Evolutionary conservation across 1,140 invertebrate genomes (phyloP), one percentile per base, ranked within the genome.

Genomic region (Heliconius hewitsoni): DNA sequence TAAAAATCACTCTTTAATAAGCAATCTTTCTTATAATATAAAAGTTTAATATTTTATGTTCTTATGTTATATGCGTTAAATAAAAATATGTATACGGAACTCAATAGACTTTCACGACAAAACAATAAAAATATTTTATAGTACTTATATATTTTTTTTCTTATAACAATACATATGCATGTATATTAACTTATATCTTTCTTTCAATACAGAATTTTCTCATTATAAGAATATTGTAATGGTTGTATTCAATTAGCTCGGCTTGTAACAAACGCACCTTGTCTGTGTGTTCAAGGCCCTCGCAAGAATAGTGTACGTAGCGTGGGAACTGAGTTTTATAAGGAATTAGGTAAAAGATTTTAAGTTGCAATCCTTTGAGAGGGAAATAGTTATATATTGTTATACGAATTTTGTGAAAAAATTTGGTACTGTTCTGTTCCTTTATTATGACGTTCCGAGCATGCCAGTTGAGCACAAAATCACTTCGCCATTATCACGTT

Each of bases 311-410:
- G 34, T 71, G 39, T 13, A 46, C 70, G 60, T 77, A 79, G 77
- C 77, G 77, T 79, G 77, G 77, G 77, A 79, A 79, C 72, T 52
- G 34, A 74, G 27, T 34, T 70, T 30, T 74, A 79, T n/a, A 73
- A 70, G 77, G 57, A 70, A 73, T 79, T 60, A 27, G 77, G 52
- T 78, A 78, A 76, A 76, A 73, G 71, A 60, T 13, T 66, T 23
- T 66, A 30, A 66, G 1, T 66, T 66, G 60, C 27, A 66, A 30
- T 66, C 23, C 4, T 66, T 16, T 1, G 0, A 1, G 60, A 27
- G 30, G 23, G 9, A 30, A 60, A 66, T 66, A 66, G 27, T 66
- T 27, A 66, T 27, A 66, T 9, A 30, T 18, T 66, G 27, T 30
- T 30, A 27, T 66, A 27, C 3, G 9, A 66, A 27, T n/a, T n/a